phyloP scores from a whole-genome alignment of 2,113 vertebrate species.

The Clinocottus analis region DNA sequence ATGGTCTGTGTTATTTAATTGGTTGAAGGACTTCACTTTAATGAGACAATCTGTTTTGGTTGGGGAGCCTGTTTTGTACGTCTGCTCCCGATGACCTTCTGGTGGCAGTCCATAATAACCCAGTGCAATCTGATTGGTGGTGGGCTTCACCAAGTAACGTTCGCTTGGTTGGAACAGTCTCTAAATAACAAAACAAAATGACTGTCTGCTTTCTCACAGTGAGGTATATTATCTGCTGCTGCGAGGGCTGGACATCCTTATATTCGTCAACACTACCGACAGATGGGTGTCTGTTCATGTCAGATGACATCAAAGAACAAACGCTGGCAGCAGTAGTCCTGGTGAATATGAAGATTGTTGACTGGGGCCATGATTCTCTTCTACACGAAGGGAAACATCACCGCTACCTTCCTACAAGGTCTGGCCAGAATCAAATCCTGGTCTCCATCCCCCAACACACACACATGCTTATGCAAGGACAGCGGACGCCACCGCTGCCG shows the following conservation, averaged over 20 bases:
- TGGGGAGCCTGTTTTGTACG: conserved; percentile 71
- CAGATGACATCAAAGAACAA: conserved; percentile 47
- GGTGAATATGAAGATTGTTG: conserved; percentile 71
- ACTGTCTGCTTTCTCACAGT: conserved; percentile 48
- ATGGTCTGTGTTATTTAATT: conserved; percentile 74
- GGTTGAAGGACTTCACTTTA: conserved; percentile 73
- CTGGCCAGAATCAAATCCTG: conserved; percentile 27
- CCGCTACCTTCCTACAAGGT: conserved; percentile 45
- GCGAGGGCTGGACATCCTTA: conserved; percentile 22
- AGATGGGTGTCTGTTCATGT: conserved; percentile 34
- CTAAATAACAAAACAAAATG: conserved; percentile 27
- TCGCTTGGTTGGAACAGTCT: conserved; percentile 51
- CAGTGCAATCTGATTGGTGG: conserved; percentile 74
- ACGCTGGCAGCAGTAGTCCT: conserved; percentile 42
- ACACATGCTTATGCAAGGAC: conserved; percentile 38
- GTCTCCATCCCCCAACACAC: conserved; percentile 9
- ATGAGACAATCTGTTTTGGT: conserved; percentile 77
- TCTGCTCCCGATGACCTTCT: conserved; percentile 66
- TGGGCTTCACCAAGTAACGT: conserved; percentile 67
- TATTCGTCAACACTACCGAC: conserved; percentile 40
- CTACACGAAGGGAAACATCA: conserved; percentile 36
- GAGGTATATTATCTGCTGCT: conserved; percentile 48
- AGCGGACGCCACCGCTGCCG: conserved; percentile 3
- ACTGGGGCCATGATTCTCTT: conserved; percentile 63
- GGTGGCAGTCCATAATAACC: conserved; percentile 71